Conservation (phyloP, 2,797 vertebrate species). For the Sebastes vulpes region DNA sequence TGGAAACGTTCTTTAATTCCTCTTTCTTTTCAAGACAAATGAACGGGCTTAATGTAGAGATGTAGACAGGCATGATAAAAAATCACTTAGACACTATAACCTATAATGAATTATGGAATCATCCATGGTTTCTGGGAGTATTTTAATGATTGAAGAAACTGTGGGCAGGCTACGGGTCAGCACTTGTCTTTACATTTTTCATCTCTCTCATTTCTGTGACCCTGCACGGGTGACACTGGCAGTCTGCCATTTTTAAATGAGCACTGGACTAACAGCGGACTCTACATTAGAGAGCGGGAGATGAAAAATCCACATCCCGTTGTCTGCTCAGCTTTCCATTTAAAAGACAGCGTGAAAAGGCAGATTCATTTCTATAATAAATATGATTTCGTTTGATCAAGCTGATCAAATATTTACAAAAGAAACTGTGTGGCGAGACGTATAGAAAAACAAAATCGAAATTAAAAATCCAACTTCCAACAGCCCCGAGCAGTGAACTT, state of each 20-base stretch:
- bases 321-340: slow-evolving; percentile 57
- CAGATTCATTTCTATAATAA: background rate
- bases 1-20: slow-evolving; percentile 71
- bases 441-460: slow-evolving; percentile 3
- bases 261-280: slow-evolving; percentile 63
- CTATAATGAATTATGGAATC: slow-evolving; percentile 83
- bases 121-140: slow-evolving; percentile 76
- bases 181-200: slow-evolving; percentile 82
- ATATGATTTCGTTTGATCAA: background rate
- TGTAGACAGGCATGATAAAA: slow-evolving; percentile 81
- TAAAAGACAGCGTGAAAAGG: slow-evolving; percentile 13
- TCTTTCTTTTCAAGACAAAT: slow-evolving; percentile 73
- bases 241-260: slow-evolving; percentile 85
- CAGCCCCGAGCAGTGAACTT: slow-evolving; percentile 47
- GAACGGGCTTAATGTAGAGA: slow-evolving; percentile 72
- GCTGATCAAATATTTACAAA: background rate
- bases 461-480: slow-evolving; percentile 24
- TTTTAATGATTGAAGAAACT: slow-evolving; percentile 89
- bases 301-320: slow-evolving; percentile 60
- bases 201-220: slow-evolving; percentile 82
- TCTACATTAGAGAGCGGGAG: slow-evolving; percentile 54
- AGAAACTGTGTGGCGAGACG: background rate
- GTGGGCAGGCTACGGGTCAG: slow-evolving; percentile 84
- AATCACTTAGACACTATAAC: slow-evolving; percentile 83
- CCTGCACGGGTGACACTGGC: slow-evolving; percentile 79